Percentiles rank a stretch among this genome's conserved stretches.
Conservation (phyloP, 2,888 invertebrate genomes). For the Hypselothyrea guttata region DNA sequence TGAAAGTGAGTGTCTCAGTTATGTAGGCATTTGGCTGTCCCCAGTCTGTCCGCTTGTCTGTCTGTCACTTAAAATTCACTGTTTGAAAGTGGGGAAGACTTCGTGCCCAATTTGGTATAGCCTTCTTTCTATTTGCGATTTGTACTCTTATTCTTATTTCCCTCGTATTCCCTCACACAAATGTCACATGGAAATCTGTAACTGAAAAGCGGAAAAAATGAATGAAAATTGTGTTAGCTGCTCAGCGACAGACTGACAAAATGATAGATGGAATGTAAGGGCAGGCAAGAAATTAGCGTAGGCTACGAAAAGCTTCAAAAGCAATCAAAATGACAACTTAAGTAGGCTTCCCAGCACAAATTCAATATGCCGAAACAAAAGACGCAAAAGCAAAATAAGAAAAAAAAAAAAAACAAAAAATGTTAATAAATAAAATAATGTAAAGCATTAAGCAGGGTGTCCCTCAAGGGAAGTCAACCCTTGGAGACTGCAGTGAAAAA, state of each 20-base stretch:
- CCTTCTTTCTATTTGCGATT: slow-evolving; percentile 15
- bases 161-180: slow-evolving; percentile 22
- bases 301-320: slow-evolving; percentile 70
- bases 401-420: slow-evolving; percentile 19
- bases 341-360: slow-evolving; percentile 66
- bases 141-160: slow-evolving; percentile 35
- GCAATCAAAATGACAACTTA: slow-evolving; percentile 77
- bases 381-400: slow-evolving; percentile 10
- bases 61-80: slow-evolving; percentile 67
- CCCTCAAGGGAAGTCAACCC: slow-evolving; percentile 7
- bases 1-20: slow-evolving; percentile 29
- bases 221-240: slow-evolving; percentile 60
- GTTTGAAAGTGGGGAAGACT: slow-evolving; percentile 23
- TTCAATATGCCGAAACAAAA: slow-evolving; percentile 37
- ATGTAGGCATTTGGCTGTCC: slow-evolving; percentile 5
- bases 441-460: background rate
- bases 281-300: slow-evolving; percentile 58
- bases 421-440: slow-evolving; percentile 7
- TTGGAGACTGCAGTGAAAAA: slow-evolving; percentile 4
- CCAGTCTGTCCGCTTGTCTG: background rate
- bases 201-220: slow-evolving; percentile 41
- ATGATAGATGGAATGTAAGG: slow-evolving; percentile 56
- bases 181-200: slow-evolving; percentile 58
- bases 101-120: slow-evolving; percentile 26
- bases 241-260: slow-evolving; percentile 53